A percentile compares a stretch with the other conserved stretches of the same genome.
Evolutionary conservation across 2,888 invertebrate species (phyloP).

Genomic region (Subacronicta megacephala): DNA sequence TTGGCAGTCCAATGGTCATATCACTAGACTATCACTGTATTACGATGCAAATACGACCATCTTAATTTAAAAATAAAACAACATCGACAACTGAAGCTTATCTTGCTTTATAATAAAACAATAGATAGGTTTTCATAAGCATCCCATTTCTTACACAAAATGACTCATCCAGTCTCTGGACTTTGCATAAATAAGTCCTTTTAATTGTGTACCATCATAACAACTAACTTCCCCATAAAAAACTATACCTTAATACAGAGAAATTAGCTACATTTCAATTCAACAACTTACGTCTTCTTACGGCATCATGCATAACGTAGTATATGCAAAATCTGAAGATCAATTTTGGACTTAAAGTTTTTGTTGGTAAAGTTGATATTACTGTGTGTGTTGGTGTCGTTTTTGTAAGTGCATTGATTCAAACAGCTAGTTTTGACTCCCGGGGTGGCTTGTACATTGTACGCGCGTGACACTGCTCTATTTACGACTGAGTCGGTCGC

Average conservation of each 20-base stretch:
- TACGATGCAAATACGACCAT: slow-evolving; percentile 55
- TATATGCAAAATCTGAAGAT: slow-evolving; percentile 35
- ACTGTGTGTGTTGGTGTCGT: slow-evolving; percentile 27
- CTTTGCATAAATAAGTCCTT: slow-evolving; percentile 72
- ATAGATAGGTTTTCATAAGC: slow-evolving; percentile 66
- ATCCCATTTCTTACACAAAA: slow-evolving; percentile 78
- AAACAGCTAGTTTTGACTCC: slow-evolving; percentile 85
- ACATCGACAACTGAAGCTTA: slow-evolving; percentile 59
- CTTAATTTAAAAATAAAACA: slow-evolving; percentile 73
- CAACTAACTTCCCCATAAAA: slow-evolving; percentile 35
- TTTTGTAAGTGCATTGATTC: slow-evolving; percentile 66
- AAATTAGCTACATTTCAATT: slow-evolving; percentile 27
- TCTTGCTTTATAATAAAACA: slow-evolving; percentile 72
- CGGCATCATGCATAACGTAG: slow-evolving; percentile 33
- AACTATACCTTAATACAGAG: slow-evolving; percentile 50
- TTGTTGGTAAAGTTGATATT: slow-evolving; percentile 41
- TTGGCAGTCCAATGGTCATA: no score
- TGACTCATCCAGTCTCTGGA: slow-evolving; percentile 75
- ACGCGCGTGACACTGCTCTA: slow-evolving; percentile 87
- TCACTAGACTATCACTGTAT: no score
- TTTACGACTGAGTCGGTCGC: slow-evolving; percentile 80
- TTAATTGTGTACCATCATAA: slow-evolving; percentile 69
- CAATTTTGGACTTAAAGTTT: slow-evolving; percentile 26
- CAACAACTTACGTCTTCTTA: slow-evolving; percentile 7
- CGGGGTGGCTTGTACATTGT: slow-evolving; percentile 88